Base-by-base conservation (phyloP, 2,797 vertebrate genomes). In the Antennarius maculatus region DNA sequence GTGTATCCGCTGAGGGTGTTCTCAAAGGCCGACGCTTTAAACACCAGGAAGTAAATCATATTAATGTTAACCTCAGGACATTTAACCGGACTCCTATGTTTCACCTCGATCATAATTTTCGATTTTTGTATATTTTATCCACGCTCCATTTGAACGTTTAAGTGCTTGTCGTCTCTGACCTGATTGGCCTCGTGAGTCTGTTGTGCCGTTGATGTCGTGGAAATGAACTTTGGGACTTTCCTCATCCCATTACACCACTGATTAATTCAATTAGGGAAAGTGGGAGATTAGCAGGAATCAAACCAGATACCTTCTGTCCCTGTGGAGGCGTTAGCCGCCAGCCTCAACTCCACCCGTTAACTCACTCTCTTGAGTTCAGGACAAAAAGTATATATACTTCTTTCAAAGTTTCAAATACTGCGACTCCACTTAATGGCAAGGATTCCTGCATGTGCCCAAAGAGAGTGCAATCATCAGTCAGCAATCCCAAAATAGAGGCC, bases 251-350 rank as follows among this genome's bases (percentile, higher is more conserved):
- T 81, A 83, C 76, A 69, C 73, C 46, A 51, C 71, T 70, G 76
- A 89, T 88, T 84, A 82, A 91, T 84, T 89, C 74, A 85, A 89
- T 90, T 90, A 87, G 80, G 70, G 76, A 71, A 84, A 87, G 59
- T 68, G 58, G 66, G 66, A 80, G 86, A 90, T 91, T 81, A 91
- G 76, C 43, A 49, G 42, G 76, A 85, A 81, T 80, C 70, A 80
- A 85, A 75, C 62, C 59, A 60, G 78, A 82, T 82, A 85, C 80
- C 70, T 76, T 84, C 81, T 79, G 76, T 74, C 84, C 77, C 69
- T 57, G 54, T 34, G 12, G 51, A 2, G 64, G 11, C 71, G 67
- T 76, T 64, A 81, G 37, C 65, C 28, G 31, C 50, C 41, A 16
- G n/a, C 7, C 48, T 64, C 17, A 0, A 28, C 42, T 34, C 42